Conservation (phyloP, 64 coral and sea anemone species). For the Pocillopora verrucosa region DNA sequence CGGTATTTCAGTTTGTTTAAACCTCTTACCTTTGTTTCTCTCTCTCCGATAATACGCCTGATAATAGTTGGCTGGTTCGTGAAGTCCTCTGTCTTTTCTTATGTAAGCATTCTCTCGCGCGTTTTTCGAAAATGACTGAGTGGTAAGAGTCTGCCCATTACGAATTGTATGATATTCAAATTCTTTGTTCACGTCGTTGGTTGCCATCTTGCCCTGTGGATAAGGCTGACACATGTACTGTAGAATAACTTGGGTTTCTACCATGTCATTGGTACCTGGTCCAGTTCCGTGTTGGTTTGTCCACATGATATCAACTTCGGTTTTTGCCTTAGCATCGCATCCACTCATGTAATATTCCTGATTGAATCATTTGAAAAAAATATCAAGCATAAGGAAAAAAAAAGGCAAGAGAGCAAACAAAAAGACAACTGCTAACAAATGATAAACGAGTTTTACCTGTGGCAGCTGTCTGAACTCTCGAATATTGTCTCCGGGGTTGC, state of each 20-base stretch:
- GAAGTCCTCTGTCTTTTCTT: slow-evolving; percentile 22
- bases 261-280: slow-evolving; percentile 13
- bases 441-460: background rate
- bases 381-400: background rate
- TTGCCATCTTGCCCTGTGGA: slow-evolving; percentile 17
- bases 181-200: slow-evolving; percentile 19
- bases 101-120: background rate
- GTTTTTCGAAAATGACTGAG: background rate
- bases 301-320: slow-evolving; percentile 32
- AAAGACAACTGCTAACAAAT: background rate
- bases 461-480: slow-evolving; percentile 32
- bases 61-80: slow-evolving; percentile 31
- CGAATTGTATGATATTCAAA: slow-evolving; percentile 37
- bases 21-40: slow-evolving; percentile 26
- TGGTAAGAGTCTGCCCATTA: slow-evolving; percentile 6
- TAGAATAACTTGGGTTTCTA: slow-evolving; percentile 38
- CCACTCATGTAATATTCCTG: slow-evolving; percentile 34
- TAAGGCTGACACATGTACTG: slow-evolving; percentile 37
- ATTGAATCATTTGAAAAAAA: background rate
- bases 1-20: too few relatives aligned
- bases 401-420: background rate
- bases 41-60: slow-evolving; percentile 28
- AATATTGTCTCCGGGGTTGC: slow-evolving; percentile 29
- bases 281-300: slow-evolving; percentile 42
- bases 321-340: slow-evolving; percentile 10